Evolutionary conservation across 2,888 invertebrate species (phyloP), one percentile per base, ranked within the genome.

Genomic region (Pomacea canaliculata): DNA sequence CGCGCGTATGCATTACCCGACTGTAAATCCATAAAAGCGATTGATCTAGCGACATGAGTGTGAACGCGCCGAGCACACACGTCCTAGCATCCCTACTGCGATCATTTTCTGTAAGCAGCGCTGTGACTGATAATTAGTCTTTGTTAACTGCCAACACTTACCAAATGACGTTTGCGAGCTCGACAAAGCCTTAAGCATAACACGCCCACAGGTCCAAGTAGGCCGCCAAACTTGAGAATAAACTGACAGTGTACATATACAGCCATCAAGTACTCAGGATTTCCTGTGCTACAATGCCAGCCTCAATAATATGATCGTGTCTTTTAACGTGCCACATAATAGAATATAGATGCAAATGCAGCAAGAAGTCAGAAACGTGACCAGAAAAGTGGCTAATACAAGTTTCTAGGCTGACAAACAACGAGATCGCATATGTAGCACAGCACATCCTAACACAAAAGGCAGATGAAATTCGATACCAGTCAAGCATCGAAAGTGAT

Each of bases 381-480:
- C 16, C 12, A 56, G 51, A 13, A 56, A 56, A 56, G 12, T 56
- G 51, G 16, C 51, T 56, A 56, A 56, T 56, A 16, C 51, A 16
- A 56, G 51, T 56, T 56, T 10, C 16, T 56, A 56, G 51, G 51
- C 51, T 56, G 12, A 56, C 51, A 56, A 56, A 56, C 51, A 56
- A 56, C 16, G 51, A 56, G 51, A 56, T 56, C 51, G 51, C 16
- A 16, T 56, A 56, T 8, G 51, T 16, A 56, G 51, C 51, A 56
- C 51, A 56, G 51, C 51, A 56, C 51, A 56, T 56, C 51, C 51
- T 16, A 56, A 69, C 69, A 74, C 74, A 74, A 74, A 74, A 74
- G 74, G 69, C 46, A 74, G 74, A 60, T 59, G 74, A 74, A 74
- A 74, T 69, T 63, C 74, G 69, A 74, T 69, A 74, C 51, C 74